A percentile compares a stretch with the other conserved stretches of the same genome.
phyloP scores from a whole-genome alignment of 2,797 vertebrate species.

The Selene dorsalis region DNA sequence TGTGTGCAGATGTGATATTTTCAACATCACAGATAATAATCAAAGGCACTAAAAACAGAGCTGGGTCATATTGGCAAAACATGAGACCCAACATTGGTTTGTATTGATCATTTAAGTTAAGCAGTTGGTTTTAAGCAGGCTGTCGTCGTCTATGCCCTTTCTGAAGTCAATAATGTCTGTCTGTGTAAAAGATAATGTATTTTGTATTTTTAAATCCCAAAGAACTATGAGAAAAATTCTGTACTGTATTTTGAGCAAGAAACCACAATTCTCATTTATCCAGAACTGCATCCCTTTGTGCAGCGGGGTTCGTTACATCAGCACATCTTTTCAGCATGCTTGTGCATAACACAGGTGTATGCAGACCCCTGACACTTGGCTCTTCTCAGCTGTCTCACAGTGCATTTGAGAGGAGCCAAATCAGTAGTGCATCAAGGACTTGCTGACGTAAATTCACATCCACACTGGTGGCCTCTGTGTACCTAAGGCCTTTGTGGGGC shows the following conservation, averaged over 20 bases:
- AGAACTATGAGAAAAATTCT: neutral
- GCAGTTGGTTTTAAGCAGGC: neutral
- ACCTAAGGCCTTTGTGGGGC: conserved; percentile 57
- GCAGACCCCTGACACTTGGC: conserved; percentile 20
- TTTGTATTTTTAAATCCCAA: neutral
- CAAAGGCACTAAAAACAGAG: neutral
- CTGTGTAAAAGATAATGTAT: neutral
- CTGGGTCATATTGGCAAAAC: neutral
- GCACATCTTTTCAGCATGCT: conserved; percentile 1
- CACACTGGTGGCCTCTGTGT: conserved; percentile 51
- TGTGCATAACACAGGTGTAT: conserved; percentile 13
- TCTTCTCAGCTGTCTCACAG: conserved; percentile 12
- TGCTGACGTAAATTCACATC: conserved; percentile 69
- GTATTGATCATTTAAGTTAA: neutral
- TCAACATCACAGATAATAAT: neutral
- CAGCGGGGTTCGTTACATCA: neutral
- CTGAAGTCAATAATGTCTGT: neutral
- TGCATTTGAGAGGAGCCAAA: conserved; percentile 50
- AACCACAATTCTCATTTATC: neutral
- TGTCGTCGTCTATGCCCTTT: neutral
- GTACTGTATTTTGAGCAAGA: neutral
- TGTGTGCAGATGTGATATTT: neutral
- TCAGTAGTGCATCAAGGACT: conserved; percentile 53
- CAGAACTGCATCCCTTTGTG: neutral
- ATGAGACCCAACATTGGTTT: neutral